Base-by-base conservation (phyloP, 2,797 vertebrate genomes). In the Lycodopsis pacificus region DNA sequence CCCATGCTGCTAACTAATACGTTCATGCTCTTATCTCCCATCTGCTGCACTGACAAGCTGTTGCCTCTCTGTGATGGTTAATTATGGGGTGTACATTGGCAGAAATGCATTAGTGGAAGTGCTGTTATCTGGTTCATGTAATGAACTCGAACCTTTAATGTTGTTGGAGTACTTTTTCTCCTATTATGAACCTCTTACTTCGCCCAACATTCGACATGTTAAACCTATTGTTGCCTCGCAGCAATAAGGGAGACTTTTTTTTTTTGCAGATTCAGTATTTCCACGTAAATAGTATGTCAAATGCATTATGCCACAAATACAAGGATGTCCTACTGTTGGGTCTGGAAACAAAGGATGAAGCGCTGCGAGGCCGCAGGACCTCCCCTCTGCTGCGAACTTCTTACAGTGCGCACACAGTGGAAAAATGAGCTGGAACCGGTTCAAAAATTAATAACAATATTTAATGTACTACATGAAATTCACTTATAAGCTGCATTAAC, bases 31-130 rank as follows among this genome's bases (percentile, higher is more conserved):
- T 71, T 80, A 81, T 88, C 87, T 63, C 75, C 80, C 84, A 87
- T 91, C 81, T 91, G 79, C 76, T 77, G 30, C 80, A 34, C 76
- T 81, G 81, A 87, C 79, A 68, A 80, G 84, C 73, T 78, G 75
- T 59, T 78, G 51, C 70, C 42, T 82, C 68, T 40, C 30, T 42
- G 48, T 73, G 63, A 77, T 80, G 76, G 59, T 84, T 91, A 84
- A 88, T 86, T 89, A 86, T 69, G 53, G 32, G 57, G 74, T 46
- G 69, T 62, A 49, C 58, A 64, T 56, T 3, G 30, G 65, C 77
- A 85, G 57, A 79, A 76, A 84, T 30, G 67, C 70, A 86, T 83
- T 77, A 75, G 34, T 38, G 46, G 20, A 84, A 79, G 51, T 25
- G 22, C 20, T 74, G 58, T 49, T 65, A 32, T 53, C 44, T 36